Percentiles rank a stretch among this genome's conserved stretches.
Evolutionary conservation across 2,797 vertebrate genomes (phyloP).

Genomic region (Hipposideros larvatus): DNA sequence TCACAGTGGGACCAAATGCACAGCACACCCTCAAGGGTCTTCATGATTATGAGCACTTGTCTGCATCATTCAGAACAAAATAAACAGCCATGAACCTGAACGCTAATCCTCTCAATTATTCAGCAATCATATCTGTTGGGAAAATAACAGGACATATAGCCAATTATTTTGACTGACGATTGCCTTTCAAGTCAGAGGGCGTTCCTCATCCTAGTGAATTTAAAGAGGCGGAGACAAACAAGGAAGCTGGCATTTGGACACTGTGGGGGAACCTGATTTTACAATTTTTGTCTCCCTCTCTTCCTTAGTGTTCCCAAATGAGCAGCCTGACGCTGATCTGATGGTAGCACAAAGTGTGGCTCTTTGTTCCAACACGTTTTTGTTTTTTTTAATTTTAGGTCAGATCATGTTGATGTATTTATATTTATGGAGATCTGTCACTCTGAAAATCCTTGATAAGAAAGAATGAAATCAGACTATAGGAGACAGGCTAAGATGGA

Average conservation of each 20-base stretch:
- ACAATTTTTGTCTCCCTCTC: not conserved
- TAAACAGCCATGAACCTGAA: not conserved
- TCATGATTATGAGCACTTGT: not conserved
- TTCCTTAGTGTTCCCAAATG: constrained; percentile 38
- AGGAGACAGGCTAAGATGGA: not conserved
- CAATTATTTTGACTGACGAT: constrained; percentile 61
- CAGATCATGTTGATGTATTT: constrained; percentile 67
- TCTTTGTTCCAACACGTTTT: constrained; percentile 44
- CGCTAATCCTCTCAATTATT: not conserved
- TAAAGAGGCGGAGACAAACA: not conserved
- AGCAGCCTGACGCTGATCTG: not conserved
- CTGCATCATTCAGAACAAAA: not conserved
- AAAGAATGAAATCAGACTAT: constrained; percentile 46
- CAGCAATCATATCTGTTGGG: constrained; percentile 18
- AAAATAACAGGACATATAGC: constrained; percentile 53
- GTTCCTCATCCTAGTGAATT: constrained; percentile 51
- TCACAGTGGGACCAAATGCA: not conserved
- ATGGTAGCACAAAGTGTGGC: not conserved
- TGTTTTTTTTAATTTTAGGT: constrained; percentile 49
- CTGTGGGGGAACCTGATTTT: not conserved
- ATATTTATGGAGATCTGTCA: constrained; percentile 59
- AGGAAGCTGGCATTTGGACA: constrained; percentile 9
- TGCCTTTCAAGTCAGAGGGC: constrained; percentile 44
- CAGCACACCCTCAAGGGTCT: not conserved
- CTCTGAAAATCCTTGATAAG: constrained; percentile 57